Evolutionary conservation across 2,797 vertebrate species (phyloP).

Genomic region (Lutjanus argentimaculatus): DNA sequence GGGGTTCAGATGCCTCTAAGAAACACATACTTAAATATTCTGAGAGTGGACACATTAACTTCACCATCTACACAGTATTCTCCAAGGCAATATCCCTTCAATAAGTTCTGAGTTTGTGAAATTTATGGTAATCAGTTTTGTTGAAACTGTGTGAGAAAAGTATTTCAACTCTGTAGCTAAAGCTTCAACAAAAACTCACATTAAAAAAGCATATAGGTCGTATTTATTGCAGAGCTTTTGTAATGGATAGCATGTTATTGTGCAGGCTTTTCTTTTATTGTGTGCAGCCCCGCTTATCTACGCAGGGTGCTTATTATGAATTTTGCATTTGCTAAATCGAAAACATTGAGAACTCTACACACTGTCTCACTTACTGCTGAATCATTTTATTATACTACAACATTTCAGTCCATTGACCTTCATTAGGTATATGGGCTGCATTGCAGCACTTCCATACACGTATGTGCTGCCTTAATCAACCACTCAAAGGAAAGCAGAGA

Average conservation of each 20-base stretch:
- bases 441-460: too few relatives aligned
- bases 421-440: too few relatives aligned
- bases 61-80: conserved; percentile 4
- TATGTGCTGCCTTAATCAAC: too few relatives aligned
- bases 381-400: too few relatives aligned
- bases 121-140: not conserved
- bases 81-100: not conserved
- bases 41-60: not conserved
- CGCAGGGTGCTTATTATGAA: not conserved
- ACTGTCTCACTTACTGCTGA: too few relatives aligned
- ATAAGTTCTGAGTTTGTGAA: not conserved
- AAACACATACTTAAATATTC: conserved; percentile 21
- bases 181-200: not conserved
- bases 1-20: conserved; percentile 25
- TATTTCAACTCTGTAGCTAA: not conserved
- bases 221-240: not conserved
- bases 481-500: too few relatives aligned
- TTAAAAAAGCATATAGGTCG: not conserved
- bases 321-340: not conserved
- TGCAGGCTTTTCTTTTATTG: not conserved
- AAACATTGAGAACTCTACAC: too few relatives aligned
- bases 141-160: not conserved
- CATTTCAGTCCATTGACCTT: too few relatives aligned
- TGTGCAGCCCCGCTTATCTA: not conserved
- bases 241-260: not conserved